A percentile compares a stretch with the other conserved stretches of the same genome.
Evolutionary conservation across 1,140 invertebrate species (phyloP).

Genomic region (Propsilocerus akamusi): DNA sequence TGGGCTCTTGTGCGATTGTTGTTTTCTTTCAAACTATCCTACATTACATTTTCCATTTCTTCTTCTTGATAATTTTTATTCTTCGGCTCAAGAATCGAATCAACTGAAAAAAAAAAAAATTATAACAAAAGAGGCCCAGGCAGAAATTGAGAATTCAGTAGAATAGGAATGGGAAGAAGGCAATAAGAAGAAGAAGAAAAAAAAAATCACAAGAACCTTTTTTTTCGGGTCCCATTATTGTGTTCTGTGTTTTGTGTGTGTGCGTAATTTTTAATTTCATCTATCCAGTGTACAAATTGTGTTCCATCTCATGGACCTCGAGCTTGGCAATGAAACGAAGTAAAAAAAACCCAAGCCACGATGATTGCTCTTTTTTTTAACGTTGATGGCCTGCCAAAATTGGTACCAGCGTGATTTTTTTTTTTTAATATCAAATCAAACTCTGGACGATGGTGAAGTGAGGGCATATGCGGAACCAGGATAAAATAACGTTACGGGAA

Average conservation of each 20-base stretch:
- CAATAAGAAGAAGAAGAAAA: no score
- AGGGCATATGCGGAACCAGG: no score
- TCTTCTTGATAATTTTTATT: not conserved
- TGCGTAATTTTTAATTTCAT: not conserved
- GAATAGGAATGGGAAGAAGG: not conserved
- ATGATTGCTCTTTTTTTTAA: not conserved
- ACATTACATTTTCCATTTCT: not conserved
- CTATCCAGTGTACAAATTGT: not conserved
- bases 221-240: not conserved
- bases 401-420: no score
- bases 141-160: not conserved
- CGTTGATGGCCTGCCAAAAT: no score
- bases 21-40: not conserved
- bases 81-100: no score
- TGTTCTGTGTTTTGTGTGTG: not conserved
- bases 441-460: no score
- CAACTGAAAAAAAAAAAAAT: no score
- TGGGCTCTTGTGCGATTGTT: not conserved
- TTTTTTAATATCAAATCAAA: no score
- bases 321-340: not conserved
- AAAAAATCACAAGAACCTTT: no score
- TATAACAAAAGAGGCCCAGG: not conserved
- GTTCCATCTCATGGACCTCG: no score
- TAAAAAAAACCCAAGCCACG: constrained; percentile 1
- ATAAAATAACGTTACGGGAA: no score